Percentiles rank a stretch among this genome's conserved stretches.
phyloP scores from a whole-genome alignment of 2,113 vertebrate genomes.

The Percopsis transmontana region DNA sequence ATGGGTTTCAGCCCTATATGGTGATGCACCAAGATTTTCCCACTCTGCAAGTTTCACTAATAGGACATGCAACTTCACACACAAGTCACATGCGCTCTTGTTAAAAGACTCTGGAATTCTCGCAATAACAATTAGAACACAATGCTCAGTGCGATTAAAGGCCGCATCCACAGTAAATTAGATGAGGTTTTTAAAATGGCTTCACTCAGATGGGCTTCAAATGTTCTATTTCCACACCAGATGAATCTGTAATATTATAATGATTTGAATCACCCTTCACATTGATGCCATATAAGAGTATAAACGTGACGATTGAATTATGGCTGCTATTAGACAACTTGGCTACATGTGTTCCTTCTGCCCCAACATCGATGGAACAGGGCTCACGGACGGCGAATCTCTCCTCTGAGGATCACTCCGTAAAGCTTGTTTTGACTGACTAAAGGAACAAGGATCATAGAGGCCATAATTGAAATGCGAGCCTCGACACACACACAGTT shows the following conservation, averaged over 20 bases:
- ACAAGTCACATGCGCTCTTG: constrained; percentile 35
- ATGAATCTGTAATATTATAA: background rate
- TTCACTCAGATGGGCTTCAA: background rate
- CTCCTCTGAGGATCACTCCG: background rate
- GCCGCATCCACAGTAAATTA: background rate
- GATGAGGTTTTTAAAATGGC: background rate
- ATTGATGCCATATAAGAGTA: no score
- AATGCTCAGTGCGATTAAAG: constrained; percentile 57
- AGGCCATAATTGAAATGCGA: no score
- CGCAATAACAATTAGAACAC: constrained; percentile 23
- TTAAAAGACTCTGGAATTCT: constrained; percentile 51
- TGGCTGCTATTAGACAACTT: background rate
- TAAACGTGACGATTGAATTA: no score
- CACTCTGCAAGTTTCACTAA: constrained; percentile 37
- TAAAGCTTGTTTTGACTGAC: constrained; percentile 6
- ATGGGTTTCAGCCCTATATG: constrained; percentile 16
- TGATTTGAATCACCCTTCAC: no score
- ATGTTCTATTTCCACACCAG: constrained; percentile 2
- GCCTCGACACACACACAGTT: background rate
- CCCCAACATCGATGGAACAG: background rate
- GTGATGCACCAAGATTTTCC: constrained; percentile 20
- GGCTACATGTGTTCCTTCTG: background rate
- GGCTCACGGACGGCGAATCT: background rate
- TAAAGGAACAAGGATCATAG: background rate
- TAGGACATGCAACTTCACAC: constrained; percentile 45